phyloP scores from a whole-genome alignment of 2,113 vertebrate genomes.

The Myiopsitta monachus region DNA sequence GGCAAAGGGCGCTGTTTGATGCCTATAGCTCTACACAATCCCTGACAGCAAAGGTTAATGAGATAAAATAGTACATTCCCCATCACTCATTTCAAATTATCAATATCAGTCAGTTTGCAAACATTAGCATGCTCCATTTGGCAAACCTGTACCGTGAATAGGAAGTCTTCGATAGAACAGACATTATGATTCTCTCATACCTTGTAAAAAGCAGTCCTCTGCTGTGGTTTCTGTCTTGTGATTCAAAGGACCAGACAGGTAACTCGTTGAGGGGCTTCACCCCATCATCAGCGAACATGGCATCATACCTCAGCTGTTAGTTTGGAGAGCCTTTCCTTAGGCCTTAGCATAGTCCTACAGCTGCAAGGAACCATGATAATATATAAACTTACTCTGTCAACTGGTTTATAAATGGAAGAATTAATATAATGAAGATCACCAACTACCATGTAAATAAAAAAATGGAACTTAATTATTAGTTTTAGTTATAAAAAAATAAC shows the following conservation, averaged over 20 bases:
- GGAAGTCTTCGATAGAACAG: not conserved
- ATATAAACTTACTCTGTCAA: not conserved
- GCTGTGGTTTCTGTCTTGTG: not conserved
- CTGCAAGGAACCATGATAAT: not conserved
- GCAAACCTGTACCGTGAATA: not conserved
- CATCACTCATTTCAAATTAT: not conserved
- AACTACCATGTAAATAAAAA: not conserved
- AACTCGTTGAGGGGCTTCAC: not conserved
- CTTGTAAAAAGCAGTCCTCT: not conserved
- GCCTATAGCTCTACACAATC: not conserved
- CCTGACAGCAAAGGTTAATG: not conserved
- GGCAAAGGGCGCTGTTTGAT: not conserved
- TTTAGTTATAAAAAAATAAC: not conserved
- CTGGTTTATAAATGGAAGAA: not conserved
- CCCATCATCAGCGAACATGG: not conserved
- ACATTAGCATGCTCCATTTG: not conserved
- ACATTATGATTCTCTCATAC: not conserved
- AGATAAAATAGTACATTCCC: not conserved
- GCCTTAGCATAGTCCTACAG: not conserved
- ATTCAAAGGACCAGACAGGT: not conserved
- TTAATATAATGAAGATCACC: not conserved
- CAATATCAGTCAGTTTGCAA: not conserved
- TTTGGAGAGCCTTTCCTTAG: not conserved
- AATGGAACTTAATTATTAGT: not conserved
- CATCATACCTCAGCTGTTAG: too few relatives aligned